phyloP scores from a whole-genome alignment of 2,797 vertebrate genomes.

The Mus caroli region DNA sequence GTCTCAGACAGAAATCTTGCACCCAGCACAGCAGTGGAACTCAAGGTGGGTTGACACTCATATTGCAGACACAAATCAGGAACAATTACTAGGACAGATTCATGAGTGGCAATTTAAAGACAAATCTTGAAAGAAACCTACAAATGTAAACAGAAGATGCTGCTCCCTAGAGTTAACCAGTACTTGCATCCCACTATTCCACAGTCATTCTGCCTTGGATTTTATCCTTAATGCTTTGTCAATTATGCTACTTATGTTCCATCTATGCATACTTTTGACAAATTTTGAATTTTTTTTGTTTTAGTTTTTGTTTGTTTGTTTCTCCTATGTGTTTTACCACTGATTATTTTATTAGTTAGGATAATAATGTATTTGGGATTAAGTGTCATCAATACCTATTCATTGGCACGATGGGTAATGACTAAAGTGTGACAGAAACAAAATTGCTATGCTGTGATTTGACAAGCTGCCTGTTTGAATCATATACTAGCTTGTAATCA shows the following conservation, averaged over 20 bases:
- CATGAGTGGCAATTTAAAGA: background rate
- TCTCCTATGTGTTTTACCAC: background rate
- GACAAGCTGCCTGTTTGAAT: too few relatives aligned
- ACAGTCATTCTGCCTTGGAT: background rate
- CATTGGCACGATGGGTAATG: too few relatives aligned
- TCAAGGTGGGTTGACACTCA: background rate
- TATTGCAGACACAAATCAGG: background rate
- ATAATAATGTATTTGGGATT: background rate
- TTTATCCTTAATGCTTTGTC: background rate
- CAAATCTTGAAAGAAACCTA: background rate
- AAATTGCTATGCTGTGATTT: background rate
- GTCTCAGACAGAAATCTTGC: background rate
- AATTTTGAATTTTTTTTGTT: background rate
- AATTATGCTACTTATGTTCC: background rate
- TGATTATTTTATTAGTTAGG: background rate
- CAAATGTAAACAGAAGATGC: background rate
- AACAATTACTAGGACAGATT: background rate
- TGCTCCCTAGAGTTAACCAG: background rate
- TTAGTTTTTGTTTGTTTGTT: background rate
- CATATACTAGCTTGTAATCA: accelerated
- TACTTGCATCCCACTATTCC: background rate
- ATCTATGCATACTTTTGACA: background rate
- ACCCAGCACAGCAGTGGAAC: background rate
- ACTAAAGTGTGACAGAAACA: background rate
- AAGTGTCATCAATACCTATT: background rate